Evolutionary conservation across 2,888 invertebrate genomes (phyloP), one percentile per base, ranked within the genome.

Genomic region (Myathropa florea): DNA sequence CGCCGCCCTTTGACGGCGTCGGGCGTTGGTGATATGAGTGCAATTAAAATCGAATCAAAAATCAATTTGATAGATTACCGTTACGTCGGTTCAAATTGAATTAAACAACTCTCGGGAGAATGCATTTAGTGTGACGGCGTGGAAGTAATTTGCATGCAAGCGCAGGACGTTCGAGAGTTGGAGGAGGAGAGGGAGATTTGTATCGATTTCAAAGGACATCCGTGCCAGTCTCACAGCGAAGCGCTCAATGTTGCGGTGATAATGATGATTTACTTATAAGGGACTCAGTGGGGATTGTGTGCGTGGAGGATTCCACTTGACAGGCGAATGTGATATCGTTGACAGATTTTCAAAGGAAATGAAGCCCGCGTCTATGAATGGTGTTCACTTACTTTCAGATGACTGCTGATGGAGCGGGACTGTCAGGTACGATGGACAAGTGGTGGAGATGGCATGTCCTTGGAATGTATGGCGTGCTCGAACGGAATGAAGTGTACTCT

Each of bases 41-140:
- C 28, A 72, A 79, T 79, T 79, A 65, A 79, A 79, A 72, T 67
- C 33, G 65, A 79, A 79, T 79, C 65, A 72, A 79, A 79, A 65
- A 60, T 79, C 72, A 79, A 72, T 79, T 79, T 60, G 30, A 72
- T 33, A 60, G 60, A 79, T 60, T 65, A 65, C 53, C 53, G 57
- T 24, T 46, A 60, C 46, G 46, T 30, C 7, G n/a, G 46, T 18
- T 46, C 46, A 18, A 64, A 79, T 71, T 64, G 28, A 79, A 71
- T 63, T 36, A 70, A 70, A 36, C 18, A 63, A 70, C 36, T 70
- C 14, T 23, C 6, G 33, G 30, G 9, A 30, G 21, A 67, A 24
- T 70, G 77, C 77, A 77, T 55, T 36, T 30, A 18, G 46, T 24
- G 28, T 30, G n/a, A 46, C 14, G 9, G 21, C 14, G 63, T 53